Evolutionary conservation across 2,888 invertebrate species (phyloP), one percentile per base, ranked within the genome.

Genomic region (Nipponacmea schrenckii): DNA sequence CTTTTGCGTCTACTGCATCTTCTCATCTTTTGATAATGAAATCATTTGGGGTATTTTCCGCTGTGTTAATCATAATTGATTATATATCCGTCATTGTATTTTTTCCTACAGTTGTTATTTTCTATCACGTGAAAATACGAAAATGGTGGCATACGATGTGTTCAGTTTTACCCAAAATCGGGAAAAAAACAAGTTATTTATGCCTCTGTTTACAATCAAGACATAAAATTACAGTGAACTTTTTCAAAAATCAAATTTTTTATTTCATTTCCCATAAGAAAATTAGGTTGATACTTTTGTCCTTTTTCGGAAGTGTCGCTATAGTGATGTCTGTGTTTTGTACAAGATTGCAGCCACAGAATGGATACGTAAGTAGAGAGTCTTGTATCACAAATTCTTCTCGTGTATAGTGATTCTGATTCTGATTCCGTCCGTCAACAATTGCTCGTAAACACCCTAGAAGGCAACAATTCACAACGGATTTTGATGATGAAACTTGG

Each of bases 31-130:
- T 86, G 12, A 80, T 83, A 17, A 79, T 83, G n/a, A 73, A 79
- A 26, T 82, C 84, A 2, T 86, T 86, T 70, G 86, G 86, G 0
- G 67, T 81, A 7, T 86, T 86, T 66, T 77, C 86, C 12, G 84
- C 79, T 27, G 71, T 83, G 7, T 68, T 82, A 26, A 80, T 86
- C 8, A 72, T 79, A 7, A 75, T 82, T n/a, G 82, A 84, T 64
- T 84, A 83, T 68, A 39, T 83, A 26, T 81, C 84, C 2, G 83
- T 83, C 7, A 80, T 84, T 31, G 74, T 78, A 1, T 84, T 80
- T 71, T 81, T 81, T 46, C 81, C 82, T 1, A 78, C 79, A 14
- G 80, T 80, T 24, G 77, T 82, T 10, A 74, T 81, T 15, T 70
- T 81, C 31, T 78, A 82, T 67, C 83, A 83, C 72, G 20, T 77